phyloP scores from a whole-genome alignment of 1,140 invertebrate genomes.

The Fopius arisanus region DNA sequence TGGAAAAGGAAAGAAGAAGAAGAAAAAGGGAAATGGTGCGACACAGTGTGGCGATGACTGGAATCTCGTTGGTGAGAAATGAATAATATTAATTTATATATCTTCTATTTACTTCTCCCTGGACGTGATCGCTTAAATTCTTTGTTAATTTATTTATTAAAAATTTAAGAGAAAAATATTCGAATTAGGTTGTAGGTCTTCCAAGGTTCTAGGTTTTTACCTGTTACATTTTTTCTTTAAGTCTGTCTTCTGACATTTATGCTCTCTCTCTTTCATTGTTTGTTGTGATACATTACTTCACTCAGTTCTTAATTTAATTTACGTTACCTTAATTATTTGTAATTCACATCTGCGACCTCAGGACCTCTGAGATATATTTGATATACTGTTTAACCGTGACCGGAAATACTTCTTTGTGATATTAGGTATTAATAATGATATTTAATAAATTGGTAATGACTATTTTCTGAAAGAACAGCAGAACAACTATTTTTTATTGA shows the following conservation, averaged over 20 bases:
- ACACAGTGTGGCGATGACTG: slow-evolving; percentile 63
- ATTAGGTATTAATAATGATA: not conserved
- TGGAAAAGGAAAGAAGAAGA: slow-evolving; percentile 64
- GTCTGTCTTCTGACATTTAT: not conserved
- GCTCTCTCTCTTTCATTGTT: slow-evolving; percentile 4
- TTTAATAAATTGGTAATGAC: not conserved
- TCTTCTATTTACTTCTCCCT: slow-evolving; percentile 16
- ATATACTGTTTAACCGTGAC: not conserved
- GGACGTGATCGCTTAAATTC: not conserved
- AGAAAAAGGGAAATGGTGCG: slow-evolving; percentile 60
- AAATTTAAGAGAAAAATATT: too few relatives aligned
- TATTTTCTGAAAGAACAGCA: not conserved
- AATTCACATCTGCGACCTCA: not conserved
- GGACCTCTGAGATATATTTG: not conserved
- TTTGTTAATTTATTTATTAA: too few relatives aligned
- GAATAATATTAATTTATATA: slow-evolving; percentile 53
- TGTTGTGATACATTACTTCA: not conserved
- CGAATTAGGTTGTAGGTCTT: too few relatives aligned
- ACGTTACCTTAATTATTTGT: slow-evolving; percentile 9
- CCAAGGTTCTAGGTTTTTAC: too few relatives aligned
- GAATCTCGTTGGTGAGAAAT: slow-evolving; percentile 68
- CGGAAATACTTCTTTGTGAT: slow-evolving; percentile 3
- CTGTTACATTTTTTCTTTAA: not conserved
- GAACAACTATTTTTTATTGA: not conserved
- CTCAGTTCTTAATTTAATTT: not conserved